Evolutionary conservation across 2,113 vertebrate species (phyloP).

Genomic region (Sebastes schlegelii): DNA sequence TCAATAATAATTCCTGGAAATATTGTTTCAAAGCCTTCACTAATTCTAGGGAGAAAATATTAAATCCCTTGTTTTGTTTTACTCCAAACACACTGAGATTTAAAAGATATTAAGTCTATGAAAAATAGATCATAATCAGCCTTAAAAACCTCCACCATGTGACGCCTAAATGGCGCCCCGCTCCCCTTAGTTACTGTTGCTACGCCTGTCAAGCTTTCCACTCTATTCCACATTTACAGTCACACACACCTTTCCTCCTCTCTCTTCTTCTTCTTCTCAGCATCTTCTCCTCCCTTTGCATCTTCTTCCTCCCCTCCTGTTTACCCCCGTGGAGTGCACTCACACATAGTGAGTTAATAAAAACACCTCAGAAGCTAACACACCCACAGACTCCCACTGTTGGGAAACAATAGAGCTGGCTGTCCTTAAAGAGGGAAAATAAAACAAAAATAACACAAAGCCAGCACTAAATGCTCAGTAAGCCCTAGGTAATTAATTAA

Average conservation of each 20-base stretch:
- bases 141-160: not conserved
- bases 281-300: not conserved
- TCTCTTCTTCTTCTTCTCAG: too few relatives aligned
- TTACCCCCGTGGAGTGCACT: not conserved
- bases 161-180: too few relatives aligned
- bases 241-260: not conserved
- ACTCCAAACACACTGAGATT: not conserved
- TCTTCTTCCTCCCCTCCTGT: not conserved
- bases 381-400: constrained; percentile 8
- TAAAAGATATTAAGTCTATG: not conserved
- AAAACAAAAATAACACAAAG: constrained; percentile 43
- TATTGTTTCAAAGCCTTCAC: not conserved
- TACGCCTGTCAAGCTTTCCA: not conserved
- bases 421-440: constrained; percentile 52
- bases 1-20: too few relatives aligned
- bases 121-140: not conserved
- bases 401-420: constrained; percentile 32
- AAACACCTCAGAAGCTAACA: not conserved
- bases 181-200: not conserved
- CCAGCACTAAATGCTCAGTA: constrained; percentile 45
- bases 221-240: too few relatives aligned
- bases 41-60: not conserved
- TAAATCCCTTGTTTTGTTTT: not conserved
- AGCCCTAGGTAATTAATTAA: constrained; percentile 71
- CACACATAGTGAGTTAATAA: constrained; percentile 33